Evolutionary conservation across 1,140 invertebrate species (phyloP), one percentile per base, ranked within the genome.

Genomic region (Lasioglossum albipes): DNA sequence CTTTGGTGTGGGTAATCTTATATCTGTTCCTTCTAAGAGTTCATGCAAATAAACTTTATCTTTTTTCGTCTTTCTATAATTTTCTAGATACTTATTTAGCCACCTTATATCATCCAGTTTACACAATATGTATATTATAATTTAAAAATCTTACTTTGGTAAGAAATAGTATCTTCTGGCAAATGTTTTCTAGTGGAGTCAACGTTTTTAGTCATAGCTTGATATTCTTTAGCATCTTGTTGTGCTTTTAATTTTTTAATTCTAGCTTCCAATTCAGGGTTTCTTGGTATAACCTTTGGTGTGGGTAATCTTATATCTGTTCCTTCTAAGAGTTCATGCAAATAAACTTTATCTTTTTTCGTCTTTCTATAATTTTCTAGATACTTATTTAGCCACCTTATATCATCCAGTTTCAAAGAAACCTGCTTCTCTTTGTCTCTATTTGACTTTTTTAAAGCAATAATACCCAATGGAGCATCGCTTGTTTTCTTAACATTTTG

Each of bases 191-290:
- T 88, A 18, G 83, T 79, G 0, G 91, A 84, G 91, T 97, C 96
- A 36, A 98, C 96, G 92, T 96, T 95, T 93, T 96, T 97, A 0
- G 96, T 97, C 97, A 98, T 98, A 77, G 95, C 94, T 59, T 94
- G 93, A 89, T 98, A 98, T 84, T 96, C 95, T 69, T 95, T 92
- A 84, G 96, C 95, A 72, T 96, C 95, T 91, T 97, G 96, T 88
- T 97, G 94, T 20, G 94, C 94, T 88, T 95, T 95, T 27, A 98
- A 91, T 87, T 95, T 95, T 66, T 96, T 94, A 88, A 97, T 95
- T 89, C 97, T 94, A 20, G 95, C 96, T 89, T 98, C 97, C 64
- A 98, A 91, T 84, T 96, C 95, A 31, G 96, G 96, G 94, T 97
- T 97, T 79, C 97, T 93, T 45, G 95, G 95, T 20, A 96, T 94